Percentiles rank a stretch among this genome's conserved stretches.
phyloP scores from a whole-genome alignment of 2,113 vertebrate species.

The Amblyopsis rosae region DNA sequence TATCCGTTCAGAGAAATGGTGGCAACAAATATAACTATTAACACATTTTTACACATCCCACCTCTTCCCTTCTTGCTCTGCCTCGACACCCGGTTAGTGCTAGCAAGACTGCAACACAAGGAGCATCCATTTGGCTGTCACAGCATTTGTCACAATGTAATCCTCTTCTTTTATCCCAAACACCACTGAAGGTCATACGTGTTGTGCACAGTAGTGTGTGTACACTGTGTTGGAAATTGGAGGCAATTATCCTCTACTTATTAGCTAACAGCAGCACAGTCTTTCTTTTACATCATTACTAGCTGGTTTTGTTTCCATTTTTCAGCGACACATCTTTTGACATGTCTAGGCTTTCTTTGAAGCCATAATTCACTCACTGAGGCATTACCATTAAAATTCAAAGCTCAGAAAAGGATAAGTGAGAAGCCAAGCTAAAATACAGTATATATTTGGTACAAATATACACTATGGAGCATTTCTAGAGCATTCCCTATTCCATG shows the following conservation, averaged over 20 bases:
- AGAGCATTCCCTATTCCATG: neutral
- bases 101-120: neutral
- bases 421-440: neutral
- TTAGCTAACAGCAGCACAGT: neutral
- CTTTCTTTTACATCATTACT: neutral
- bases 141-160: neutral
- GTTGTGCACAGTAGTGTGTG: neutral
- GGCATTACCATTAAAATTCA: too few relatives aligned
- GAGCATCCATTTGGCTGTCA: slow-evolving; percentile 13
- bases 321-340: too few relatives aligned
- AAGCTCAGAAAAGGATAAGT: neutral
- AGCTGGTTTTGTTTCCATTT: too few relatives aligned
- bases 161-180: slow-evolving; percentile 15
- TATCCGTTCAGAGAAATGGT: slow-evolving; percentile 27
- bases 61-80: slow-evolving; percentile 8
- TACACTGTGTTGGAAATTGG: neutral
- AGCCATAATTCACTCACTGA: too few relatives aligned
- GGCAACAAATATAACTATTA: slow-evolving; percentile 6
- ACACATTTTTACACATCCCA: slow-evolving; percentile 19
- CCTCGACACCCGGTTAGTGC: neutral
- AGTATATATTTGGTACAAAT: neutral
- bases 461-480: neutral
- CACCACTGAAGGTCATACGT: neutral
- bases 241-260: neutral
- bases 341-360: too few relatives aligned